These are phyloP conservation scores for Motacilla alba DNA, from an alignment of 2,113 vertebrate genomes.

Conservation along the genomic window DNA sequence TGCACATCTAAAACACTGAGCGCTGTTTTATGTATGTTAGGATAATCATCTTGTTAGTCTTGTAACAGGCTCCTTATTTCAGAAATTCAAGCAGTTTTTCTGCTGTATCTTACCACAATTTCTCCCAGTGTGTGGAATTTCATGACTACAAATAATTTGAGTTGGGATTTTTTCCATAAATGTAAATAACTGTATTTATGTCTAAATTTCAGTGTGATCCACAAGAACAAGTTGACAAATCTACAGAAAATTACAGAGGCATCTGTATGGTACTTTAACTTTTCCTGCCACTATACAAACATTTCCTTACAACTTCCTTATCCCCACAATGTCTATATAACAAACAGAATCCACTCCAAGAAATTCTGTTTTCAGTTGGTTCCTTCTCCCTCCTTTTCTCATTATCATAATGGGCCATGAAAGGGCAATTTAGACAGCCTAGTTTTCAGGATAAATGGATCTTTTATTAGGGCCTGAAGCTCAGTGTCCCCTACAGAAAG, in stretches of 20 bases:
- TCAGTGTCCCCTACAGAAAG: background rate
- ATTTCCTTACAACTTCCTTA: constrained; percentile 11
- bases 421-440: background rate
- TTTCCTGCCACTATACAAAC: background rate
- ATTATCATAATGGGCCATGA: background rate
- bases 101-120: background rate
- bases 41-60: background rate
- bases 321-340: background rate
- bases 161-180: background rate
- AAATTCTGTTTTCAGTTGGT: constrained; percentile 9
- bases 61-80: background rate
- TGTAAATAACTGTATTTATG: background rate
- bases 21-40: background rate
- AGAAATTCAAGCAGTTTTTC: background rate
- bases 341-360: background rate
- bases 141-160: background rate
- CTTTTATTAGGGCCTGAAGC: background rate
- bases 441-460: background rate
- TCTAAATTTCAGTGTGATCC: background rate
- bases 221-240: background rate
- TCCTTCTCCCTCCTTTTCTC: background rate
- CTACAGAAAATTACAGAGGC: background rate
- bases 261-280: background rate
- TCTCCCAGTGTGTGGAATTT: background rate
- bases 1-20: background rate